Base-by-base conservation (phyloP, 2,888 invertebrate species). In the Mystacides longicornis region DNA sequence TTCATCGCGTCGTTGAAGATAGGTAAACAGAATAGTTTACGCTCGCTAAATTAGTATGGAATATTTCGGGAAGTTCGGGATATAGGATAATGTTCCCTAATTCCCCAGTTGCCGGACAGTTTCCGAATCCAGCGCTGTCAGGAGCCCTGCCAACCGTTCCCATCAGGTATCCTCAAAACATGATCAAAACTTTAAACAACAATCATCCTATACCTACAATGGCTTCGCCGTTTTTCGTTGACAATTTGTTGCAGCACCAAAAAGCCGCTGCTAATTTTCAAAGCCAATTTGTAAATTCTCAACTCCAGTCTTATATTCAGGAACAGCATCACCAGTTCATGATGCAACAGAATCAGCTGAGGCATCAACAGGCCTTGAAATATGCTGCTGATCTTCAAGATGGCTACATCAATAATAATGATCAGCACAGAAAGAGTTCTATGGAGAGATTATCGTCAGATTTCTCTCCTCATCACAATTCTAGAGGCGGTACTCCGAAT, bases 151-250 rank as follows among this genome's bases (percentile, higher is more conserved):
- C 56, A 31, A 23, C 56, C 9, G 51, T 56, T 16, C 56, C 56
- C 1, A 49, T 53, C 47, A 47, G 56, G 23, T 57, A 54, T 45
- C 57, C 60, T 20, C 58, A 56, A 54, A 55, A 50, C 55, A 61
- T 61, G 60, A 57, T 61, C 48, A 61, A 61, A 45, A 49, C 59
- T 20, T 49, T 73, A 54, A 74, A 71, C 56, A 76, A 74, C 62
- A 67, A 67, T 1, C 55, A 55, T 22, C 69, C 67, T 47, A 66
- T 64, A 18, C 64, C 61, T 11, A 67, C 76, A 4, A 79, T 80
- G 74, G 75, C 81, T 23, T 82, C 82, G 1, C 80, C 81, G 1
- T 82, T 82, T 64, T 64, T 81, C 52, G 81, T 82, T 60, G 82
- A 82, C 66, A 82, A 82, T 62, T 77, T 82, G 19, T 67, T 82